Percentiles rank a stretch among this genome's conserved stretches.
These are phyloP conservation scores for Gymnodraco acuticeps DNA, from an alignment of 2,797 vertebrate species.

Conservation along the genomic window DNA sequence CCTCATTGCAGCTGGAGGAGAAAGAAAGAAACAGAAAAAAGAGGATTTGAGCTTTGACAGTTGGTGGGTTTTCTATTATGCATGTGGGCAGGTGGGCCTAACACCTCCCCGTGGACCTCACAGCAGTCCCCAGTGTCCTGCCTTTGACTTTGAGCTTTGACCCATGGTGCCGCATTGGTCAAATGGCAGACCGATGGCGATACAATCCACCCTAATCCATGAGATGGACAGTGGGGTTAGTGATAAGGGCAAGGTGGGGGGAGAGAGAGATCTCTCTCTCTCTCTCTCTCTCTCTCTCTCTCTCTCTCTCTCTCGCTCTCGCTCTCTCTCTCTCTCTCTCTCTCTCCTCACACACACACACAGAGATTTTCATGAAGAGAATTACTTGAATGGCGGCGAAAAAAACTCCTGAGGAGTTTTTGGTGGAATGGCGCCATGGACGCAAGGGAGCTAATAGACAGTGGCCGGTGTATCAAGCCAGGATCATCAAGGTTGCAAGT, in stretches of 20 bases:
- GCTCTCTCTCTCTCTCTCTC: no score
- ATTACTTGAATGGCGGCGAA: no score
- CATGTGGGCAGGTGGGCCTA: conserved; percentile 63
- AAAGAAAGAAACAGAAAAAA: conserved; percentile 7
- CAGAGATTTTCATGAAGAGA: no score
- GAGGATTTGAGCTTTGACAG: conserved; percentile 40
- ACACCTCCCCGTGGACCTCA: conserved; percentile 41
- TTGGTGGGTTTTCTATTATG: conserved; percentile 74
- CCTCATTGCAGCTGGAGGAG: conserved; percentile 12
- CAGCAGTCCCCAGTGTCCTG: conserved; percentile 49
- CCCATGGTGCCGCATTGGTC: conserved; percentile 42
- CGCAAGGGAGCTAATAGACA: no score
- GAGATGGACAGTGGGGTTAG: conserved; percentile 27
- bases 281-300: no score
- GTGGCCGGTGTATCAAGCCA: no score
- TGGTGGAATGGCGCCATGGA: no score
- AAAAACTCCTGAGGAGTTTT: no score
- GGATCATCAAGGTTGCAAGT: no score
- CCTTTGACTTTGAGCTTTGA: conserved; percentile 67
- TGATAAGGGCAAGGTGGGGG: conserved; percentile 40
- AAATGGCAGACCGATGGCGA: conserved; percentile 18
- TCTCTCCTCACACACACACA: no score
- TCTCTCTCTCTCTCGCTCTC: conserved; percentile 22
- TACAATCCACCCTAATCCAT: conserved; percentile 35
- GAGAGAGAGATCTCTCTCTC: no score